phyloP scores from a whole-genome alignment of 2,797 vertebrate genomes.

The Channallabes apus region DNA sequence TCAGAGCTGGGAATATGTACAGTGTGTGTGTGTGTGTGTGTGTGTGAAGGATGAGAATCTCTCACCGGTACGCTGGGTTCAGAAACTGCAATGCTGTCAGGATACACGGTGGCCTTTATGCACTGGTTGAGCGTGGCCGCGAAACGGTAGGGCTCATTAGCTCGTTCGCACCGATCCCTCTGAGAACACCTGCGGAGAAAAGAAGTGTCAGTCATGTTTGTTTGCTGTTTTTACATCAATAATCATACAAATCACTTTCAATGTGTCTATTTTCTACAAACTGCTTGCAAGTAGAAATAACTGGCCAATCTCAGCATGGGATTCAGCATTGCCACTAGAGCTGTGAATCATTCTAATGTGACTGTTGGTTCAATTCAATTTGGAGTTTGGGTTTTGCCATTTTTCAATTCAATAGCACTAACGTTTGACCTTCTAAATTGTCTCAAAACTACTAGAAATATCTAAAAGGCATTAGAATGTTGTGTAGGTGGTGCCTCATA shows the following conservation, averaged over 20 bases:
- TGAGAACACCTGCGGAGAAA: conserved; percentile 84
- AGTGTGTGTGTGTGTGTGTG: background rate
- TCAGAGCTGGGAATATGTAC: conserved; percentile 18
- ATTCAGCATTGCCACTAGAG: background rate
- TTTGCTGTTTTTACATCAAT: background rate
- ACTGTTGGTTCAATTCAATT: no score
- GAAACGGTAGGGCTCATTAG: conserved; percentile 88
- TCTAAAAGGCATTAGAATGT: no score
- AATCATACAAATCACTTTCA: background rate
- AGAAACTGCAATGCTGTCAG: conserved; percentile 94
- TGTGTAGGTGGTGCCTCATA: no score
- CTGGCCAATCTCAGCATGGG: background rate
- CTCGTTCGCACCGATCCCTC: conserved; percentile 86
- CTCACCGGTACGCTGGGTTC: conserved; percentile 88
- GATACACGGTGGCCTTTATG: conserved; percentile 85
- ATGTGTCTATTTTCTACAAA: background rate
- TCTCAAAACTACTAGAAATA: no score
- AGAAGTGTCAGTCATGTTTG: background rate
- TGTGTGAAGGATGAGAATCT: conserved; percentile 33
- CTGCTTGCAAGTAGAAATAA: background rate
- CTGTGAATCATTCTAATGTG: no score
- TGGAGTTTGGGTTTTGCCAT: no score
- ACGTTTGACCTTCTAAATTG: no score
- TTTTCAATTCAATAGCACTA: no score
- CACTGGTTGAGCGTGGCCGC: conserved; percentile 86